Evolutionary conservation across 2,113 vertebrate genomes (phyloP), one percentile per base, ranked within the genome.

Genomic region (Hoplias malabaricus): DNA sequence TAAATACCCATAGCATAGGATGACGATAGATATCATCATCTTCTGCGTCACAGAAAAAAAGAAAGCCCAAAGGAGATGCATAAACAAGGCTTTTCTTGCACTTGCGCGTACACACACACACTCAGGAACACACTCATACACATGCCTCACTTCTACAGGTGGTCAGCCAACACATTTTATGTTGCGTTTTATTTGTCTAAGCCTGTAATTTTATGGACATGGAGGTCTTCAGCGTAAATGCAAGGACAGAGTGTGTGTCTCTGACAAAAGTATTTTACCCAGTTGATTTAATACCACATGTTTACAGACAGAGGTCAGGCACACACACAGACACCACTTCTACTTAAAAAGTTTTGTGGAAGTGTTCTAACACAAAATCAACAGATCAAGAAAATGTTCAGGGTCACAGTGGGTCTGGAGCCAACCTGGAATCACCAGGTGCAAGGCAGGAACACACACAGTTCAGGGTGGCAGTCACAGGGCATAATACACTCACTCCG

Each of bases 151-250:
- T 31, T 63, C 5, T 69, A 25, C 65, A 82, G 75, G 76, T 82
- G 80, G 75, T 78, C 57, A 12, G 27, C 56, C 68, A 13, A 57
- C 48, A 23, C 61, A 14, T 5, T 36, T 59, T 66, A 65, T 72
- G 43, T 31, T 50, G 54, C 11, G 27, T 27, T 62, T 75, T 56
- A 69, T 53, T 53, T 29, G 59, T 75, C 14, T 34, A 31, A 69
- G 80, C 69, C 70, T 70, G 27, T 75, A 68, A 56, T 27, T 40
- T 73, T 1, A 6, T 73, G 27, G 59, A 77, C 68, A 29, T 53
- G 57, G 25, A 31, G 36, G 0, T n/a, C 54, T 69, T 69, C 57
- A 14, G 40, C 5, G 54, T 43, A 43, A 50, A 0, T 40, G 62
- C 13, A 63, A 5, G 23, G 34, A 23, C 2, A 36, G 36, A 33